These are phyloP conservation scores for Orthonychiurus folsomi DNA, from an alignment of 2,888 invertebrate genomes.

Conservation along the genomic window DNA sequence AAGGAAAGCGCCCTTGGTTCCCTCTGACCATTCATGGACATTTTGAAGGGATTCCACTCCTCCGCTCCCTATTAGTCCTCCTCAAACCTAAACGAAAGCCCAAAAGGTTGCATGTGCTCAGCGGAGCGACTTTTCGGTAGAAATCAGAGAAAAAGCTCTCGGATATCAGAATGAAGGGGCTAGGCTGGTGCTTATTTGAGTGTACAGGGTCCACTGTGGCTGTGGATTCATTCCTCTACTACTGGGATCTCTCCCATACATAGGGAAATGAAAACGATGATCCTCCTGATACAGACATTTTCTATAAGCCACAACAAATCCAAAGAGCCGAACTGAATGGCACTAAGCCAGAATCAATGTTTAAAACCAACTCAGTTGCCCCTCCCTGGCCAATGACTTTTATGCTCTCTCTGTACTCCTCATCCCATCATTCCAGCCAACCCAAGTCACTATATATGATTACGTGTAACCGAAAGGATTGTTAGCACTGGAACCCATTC, in stretches of 20 bases:
- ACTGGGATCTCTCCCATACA: background rate
- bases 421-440: too few relatives aligned
- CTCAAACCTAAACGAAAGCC: too few relatives aligned
- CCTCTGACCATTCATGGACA: background rate
- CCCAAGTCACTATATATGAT: too few relatives aligned
- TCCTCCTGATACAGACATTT: background rate
- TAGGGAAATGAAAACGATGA: background rate
- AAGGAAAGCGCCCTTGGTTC: background rate
- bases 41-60: background rate
- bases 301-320: constrained; percentile 1
- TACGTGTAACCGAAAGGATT: too few relatives aligned
- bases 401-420: background rate
- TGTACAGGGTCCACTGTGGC: background rate
- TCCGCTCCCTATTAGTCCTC: background rate
- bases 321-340: constrained; percentile 7
- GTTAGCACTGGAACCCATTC: too few relatives aligned
- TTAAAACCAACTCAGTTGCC: constrained; percentile 11
- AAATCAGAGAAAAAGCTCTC: background rate
- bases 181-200: background rate
- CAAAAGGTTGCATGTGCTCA: too few relatives aligned
- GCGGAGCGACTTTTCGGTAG: background rate
- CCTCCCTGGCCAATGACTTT: constrained; percentile 2
- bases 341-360: constrained; percentile 17
- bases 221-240: background rate
- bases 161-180: background rate